Conservation (phyloP, 2,797 vertebrate species). For the Argya squamiceps region DNA sequence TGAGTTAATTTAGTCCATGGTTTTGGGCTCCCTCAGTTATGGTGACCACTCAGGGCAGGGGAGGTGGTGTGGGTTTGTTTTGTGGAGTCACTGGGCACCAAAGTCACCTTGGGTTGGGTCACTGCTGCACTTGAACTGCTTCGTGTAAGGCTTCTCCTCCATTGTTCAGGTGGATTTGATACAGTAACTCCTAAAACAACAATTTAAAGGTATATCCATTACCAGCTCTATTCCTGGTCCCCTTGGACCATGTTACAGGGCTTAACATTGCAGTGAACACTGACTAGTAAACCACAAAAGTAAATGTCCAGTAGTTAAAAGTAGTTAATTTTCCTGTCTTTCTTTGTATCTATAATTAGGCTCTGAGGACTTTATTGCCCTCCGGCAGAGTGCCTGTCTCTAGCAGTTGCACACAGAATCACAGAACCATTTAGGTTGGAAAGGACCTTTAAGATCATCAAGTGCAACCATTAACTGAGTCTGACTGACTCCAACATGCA, state of each 20-base stretch:
- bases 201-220: neutral
- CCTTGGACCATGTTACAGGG: neutral
- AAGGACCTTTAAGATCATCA: neutral
- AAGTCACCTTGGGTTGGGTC: neutral
- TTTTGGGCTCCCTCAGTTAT: accelerated
- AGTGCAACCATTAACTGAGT: neutral
- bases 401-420: neutral
- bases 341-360: neutral
- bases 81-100: neutral
- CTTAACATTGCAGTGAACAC: neutral
- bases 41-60: too few relatives aligned
- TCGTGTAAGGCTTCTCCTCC: neutral
- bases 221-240: neutral
- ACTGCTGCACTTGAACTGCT: neutral
- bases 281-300: neutral
- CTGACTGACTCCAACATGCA: neutral
- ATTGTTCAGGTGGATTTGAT: neutral
- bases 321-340: neutral
- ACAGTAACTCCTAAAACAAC: neutral
- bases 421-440: neutral
- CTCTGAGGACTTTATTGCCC: neutral
- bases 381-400: neutral
- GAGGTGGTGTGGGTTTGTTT: neutral
- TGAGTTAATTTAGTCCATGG: neutral
- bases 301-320: neutral